These are phyloP conservation scores for Chunga burmeisteri DNA, from an alignment of 2,113 vertebrate genomes.

Conservation along the genomic window DNA sequence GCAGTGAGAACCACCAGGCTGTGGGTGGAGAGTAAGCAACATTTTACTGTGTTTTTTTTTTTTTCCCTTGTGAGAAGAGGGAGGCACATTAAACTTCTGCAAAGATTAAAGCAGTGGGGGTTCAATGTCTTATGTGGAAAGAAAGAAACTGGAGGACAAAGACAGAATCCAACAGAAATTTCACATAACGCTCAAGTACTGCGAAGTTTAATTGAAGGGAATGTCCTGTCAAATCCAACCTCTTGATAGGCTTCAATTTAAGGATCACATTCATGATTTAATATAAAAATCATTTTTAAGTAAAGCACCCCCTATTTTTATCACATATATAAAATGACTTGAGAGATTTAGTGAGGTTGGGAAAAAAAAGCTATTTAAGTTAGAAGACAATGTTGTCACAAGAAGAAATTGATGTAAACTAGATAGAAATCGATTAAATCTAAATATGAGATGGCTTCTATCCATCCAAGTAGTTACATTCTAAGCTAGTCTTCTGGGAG, in stretches of 20 bases:
- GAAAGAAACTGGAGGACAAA: not conserved
- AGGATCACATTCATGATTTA: not conserved
- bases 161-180: not conserved
- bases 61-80: not conserved
- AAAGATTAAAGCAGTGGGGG: not conserved
- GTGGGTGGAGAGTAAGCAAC: fast-evolving
- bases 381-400: not conserved
- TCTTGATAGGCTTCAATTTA: not conserved
- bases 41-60: not conserved
- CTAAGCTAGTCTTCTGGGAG: not conserved
- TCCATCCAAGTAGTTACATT: not conserved
- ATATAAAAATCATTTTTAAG: not conserved
- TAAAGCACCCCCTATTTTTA: not conserved
- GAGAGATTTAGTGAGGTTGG: not conserved
- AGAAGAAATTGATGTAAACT: not conserved
- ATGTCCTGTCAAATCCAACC: not conserved
- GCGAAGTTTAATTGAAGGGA: not conserved
- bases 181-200: not conserved
- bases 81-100: not conserved
- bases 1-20: not conserved
- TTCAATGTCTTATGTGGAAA: not conserved
- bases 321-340: not conserved
- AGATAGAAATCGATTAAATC: not conserved
- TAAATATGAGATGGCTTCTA: not conserved
- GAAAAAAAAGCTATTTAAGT: not conserved